These are phyloP conservation scores for Aurelia coerulea DNA, from an alignment of 30 jellyfish, hydroid and myxozoan species.

Conservation along the genomic window DNA sequence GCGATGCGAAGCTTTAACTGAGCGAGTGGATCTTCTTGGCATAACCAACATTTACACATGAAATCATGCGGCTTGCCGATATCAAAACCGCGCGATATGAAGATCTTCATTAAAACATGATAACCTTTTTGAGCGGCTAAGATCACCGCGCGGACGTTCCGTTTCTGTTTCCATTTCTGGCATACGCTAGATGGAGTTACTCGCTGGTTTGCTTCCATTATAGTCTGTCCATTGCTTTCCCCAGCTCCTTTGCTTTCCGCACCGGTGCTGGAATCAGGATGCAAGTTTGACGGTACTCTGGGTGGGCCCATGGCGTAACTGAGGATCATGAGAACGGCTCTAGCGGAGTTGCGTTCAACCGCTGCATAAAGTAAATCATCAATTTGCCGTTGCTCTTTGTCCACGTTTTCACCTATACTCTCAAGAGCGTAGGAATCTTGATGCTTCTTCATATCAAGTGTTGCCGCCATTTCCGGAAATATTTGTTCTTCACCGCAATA, in stretches of 20 bases:
- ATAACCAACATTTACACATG: conserved; percentile 67
- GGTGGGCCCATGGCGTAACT: background rate
- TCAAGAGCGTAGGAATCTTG: background rate
- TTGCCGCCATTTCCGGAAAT: too few relatives aligned
- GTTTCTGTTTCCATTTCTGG: conserved; percentile 35
- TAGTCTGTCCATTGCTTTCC: background rate
- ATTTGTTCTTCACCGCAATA: too few relatives aligned
- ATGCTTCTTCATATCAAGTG: too few relatives aligned
- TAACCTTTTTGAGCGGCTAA: conserved; percentile 76
- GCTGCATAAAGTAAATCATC: conserved; percentile 45
- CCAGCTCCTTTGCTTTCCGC: background rate
- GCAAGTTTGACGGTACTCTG: background rate
- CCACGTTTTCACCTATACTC: background rate
- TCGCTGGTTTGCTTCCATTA: background rate
- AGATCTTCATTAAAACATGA: conserved; percentile 46
- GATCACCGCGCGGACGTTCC: conserved; percentile 50
- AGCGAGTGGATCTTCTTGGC: conserved; percentile 67
- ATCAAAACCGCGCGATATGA: conserved; percentile 69
- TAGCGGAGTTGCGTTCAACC: conserved; percentile 16
- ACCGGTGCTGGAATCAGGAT: background rate
- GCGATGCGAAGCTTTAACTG: conserved; percentile 64
- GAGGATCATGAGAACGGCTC: conserved; percentile 6
- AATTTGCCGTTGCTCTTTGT: background rate
- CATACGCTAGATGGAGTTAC: conserved; percentile 14
- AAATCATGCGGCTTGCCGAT: conserved; percentile 69